A percentile compares a stretch with the other conserved stretches of the same genome.
Evolutionary conservation across 2,113 vertebrate species (phyloP).

Genomic region (Melanerpes formicivorus): DNA sequence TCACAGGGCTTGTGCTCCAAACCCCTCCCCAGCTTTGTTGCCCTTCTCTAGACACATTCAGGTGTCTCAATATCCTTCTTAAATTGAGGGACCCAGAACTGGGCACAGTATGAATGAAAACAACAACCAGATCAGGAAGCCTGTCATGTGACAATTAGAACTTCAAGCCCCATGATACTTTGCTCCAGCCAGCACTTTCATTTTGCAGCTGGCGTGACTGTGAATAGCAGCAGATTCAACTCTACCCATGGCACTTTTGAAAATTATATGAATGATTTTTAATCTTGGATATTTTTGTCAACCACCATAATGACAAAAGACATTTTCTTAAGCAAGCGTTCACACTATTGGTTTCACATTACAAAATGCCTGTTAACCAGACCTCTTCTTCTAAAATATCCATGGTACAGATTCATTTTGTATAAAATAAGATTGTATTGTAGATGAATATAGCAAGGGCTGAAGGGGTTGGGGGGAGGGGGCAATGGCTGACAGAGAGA

Average conservation of each 20-base stretch:
- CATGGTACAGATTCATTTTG: background rate
- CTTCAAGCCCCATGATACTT: too few species aligned
- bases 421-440: background rate
- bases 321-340: background rate
- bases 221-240: too few species aligned
- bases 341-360: background rate
- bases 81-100: too few species aligned
- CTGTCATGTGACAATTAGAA: too few species aligned
- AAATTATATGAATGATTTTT: background rate
- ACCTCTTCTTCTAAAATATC: background rate
- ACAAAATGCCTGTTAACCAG: background rate
- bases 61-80: too few species aligned
- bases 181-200: too few species aligned
- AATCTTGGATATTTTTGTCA: background rate
- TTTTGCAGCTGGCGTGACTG: too few species aligned
- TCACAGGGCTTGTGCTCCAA: too few species aligned
- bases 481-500: background rate
- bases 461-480: rapidly evolving
- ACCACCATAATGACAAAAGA: background rate
- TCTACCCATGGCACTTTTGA: background rate
- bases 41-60: too few species aligned
- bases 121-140: too few species aligned
- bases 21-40: too few species aligned
- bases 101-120: too few species aligned
- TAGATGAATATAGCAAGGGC: background rate